Percentiles rank a stretch among this genome's conserved stretches.
Evolutionary conservation across 92 coral and sea anemone species (phyloP).

Genomic region (Porites cylindrica): DNA sequence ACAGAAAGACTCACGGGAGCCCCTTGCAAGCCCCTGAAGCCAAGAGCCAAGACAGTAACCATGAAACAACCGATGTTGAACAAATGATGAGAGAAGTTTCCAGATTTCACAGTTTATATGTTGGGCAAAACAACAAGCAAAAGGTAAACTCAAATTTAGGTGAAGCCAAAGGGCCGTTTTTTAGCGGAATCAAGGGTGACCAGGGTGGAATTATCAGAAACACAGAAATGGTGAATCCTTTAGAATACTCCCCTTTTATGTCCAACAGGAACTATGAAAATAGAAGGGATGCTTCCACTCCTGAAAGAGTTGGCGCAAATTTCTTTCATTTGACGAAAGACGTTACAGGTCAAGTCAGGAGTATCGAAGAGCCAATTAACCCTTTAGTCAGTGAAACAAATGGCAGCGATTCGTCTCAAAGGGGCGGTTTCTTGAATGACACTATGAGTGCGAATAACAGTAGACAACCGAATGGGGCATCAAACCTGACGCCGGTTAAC

Average conservation of each 20-base stretch:
- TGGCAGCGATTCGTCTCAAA: not conserved
- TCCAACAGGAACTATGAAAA: not conserved
- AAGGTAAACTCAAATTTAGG: not conserved
- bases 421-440: not conserved
- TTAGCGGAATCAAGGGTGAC: not conserved
- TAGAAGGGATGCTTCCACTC: not conserved
- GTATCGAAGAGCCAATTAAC: not conserved
- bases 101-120: slow-evolving; percentile 23
- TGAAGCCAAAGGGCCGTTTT: not conserved
- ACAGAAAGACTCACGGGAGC: not conserved
- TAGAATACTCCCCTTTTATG: not conserved
- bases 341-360: slow-evolving; percentile 19
- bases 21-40: not conserved
- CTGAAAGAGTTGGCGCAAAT: not conserved
- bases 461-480: not conserved
- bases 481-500: not conserved
- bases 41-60: not conserved
- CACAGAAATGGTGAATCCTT: not conserved
- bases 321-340: not conserved
- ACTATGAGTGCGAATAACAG: not conserved
- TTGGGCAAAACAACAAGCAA: not conserved
- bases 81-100: slow-evolving; percentile 40
- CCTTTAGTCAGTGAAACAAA: not conserved
- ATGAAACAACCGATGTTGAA: not conserved
- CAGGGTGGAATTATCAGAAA: not conserved